These are phyloP conservation scores for Scomber scombrus DNA, from an alignment of 2,113 vertebrate genomes.

Conservation along the genomic window DNA sequence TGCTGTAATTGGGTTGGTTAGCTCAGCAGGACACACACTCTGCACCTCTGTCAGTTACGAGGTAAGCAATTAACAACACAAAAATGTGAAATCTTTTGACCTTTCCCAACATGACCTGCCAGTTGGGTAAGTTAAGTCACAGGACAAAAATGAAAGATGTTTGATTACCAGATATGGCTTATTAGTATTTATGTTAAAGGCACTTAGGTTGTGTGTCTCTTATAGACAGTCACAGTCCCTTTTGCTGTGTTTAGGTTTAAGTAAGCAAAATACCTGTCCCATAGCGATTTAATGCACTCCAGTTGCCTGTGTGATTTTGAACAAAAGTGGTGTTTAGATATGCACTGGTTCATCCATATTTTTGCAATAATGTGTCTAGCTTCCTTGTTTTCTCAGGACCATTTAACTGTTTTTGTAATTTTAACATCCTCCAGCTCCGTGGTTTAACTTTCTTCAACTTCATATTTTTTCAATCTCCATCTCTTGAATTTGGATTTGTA, in stretches of 20 bases:
- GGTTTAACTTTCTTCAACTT: background rate
- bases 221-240: too few relatives aligned
- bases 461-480: background rate
- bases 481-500: background rate
- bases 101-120: background rate
- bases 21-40: background rate
- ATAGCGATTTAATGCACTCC: background rate
- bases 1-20: background rate
- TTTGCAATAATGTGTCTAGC: background rate
- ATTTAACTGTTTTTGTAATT: background rate
- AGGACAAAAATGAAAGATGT: background rate
- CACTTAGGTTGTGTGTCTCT: background rate
- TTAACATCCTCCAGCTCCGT: background rate
- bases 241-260: background rate
- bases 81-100: background rate
- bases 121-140: background rate
- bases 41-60: background rate
- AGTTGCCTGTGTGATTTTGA: slow-evolving; percentile 1
- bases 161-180: background rate
- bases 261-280: background rate
- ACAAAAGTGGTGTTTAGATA: background rate
- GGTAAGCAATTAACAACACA: too few relatives aligned
- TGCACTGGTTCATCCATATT: background rate
- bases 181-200: background rate
- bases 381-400: background rate